These are phyloP conservation scores for Oopsacas minuta DNA, from an alignment of 37 sponge, comb jelly and placozoan species.

Conservation along the genomic window DNA sequence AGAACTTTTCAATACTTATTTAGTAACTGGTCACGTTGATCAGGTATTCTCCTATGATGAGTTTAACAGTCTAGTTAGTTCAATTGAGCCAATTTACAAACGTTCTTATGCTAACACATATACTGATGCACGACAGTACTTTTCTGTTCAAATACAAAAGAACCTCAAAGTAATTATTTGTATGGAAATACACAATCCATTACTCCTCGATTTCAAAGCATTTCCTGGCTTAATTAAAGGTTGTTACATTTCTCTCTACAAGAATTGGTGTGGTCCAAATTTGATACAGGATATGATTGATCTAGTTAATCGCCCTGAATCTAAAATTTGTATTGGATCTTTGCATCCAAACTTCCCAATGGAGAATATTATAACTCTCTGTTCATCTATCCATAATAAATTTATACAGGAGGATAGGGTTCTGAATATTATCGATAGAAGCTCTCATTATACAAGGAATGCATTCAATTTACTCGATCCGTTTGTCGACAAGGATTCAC, in stretches of 20 bases:
- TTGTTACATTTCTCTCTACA: neutral
- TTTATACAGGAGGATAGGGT: neutral
- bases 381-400: neutral
- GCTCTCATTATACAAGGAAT: neutral
- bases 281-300: neutral
- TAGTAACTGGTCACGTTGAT: constrained; percentile 5
- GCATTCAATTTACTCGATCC: neutral
- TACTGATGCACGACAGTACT: neutral
- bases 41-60: neutral
- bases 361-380: neutral
- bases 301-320: neutral
- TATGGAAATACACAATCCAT: constrained; percentile 7
- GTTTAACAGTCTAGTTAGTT: neutral
- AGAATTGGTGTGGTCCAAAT: neutral
- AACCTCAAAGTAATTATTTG: neutral
- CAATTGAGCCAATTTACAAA: constrained; percentile 11
- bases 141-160: neutral
- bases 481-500: neutral
- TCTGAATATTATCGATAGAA: neutral
- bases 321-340: neutral
- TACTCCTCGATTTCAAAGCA: neutral
- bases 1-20: constrained; percentile 1
- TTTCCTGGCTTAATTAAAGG: constrained; percentile 3
- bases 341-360: neutral
- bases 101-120: neutral